Percentiles rank a stretch among this genome's conserved stretches.
Evolutionary conservation across 2,797 vertebrate genomes (phyloP).

Genomic region (Chiloscyllium punctatum): DNA sequence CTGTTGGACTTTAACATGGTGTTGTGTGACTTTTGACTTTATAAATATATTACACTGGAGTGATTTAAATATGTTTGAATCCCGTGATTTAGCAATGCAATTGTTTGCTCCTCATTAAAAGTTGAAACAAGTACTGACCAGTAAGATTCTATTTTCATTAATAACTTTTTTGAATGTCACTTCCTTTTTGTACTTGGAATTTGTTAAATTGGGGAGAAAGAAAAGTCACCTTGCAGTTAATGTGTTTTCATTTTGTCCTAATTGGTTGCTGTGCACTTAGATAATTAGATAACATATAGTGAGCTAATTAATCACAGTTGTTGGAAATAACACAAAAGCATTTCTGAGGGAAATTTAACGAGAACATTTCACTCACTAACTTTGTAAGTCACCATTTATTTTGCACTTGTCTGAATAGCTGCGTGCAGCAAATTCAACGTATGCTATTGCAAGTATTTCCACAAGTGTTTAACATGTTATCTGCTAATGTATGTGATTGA

Average conservation of each 20-base stretch:
- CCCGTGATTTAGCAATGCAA: background rate
- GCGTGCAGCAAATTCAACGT: background rate
- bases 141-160: background rate
- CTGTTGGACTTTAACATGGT: no score
- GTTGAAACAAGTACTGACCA: background rate
- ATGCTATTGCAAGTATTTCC: background rate
- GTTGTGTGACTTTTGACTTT: no score
- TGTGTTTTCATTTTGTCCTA: slow-evolving; percentile 23
- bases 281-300: slow-evolving; percentile 23
- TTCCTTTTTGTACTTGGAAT: background rate
- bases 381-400: background rate
- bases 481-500: background rate
- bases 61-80: background rate
- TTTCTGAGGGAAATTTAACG: background rate
- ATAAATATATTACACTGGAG: background rate
- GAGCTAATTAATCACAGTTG: slow-evolving; percentile 7
- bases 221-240: slow-evolving; percentile 11
- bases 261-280: background rate
- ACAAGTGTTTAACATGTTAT: background rate
- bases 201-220: background rate
- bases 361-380: background rate
- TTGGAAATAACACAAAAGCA: slow-evolving; percentile 7
- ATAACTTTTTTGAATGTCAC: background rate
- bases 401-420: background rate
- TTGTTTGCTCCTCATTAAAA: background rate